These are phyloP conservation scores for Drosophila macrospina DNA, from an alignment of 2,888 invertebrate species.

Conservation along the genomic window DNA sequence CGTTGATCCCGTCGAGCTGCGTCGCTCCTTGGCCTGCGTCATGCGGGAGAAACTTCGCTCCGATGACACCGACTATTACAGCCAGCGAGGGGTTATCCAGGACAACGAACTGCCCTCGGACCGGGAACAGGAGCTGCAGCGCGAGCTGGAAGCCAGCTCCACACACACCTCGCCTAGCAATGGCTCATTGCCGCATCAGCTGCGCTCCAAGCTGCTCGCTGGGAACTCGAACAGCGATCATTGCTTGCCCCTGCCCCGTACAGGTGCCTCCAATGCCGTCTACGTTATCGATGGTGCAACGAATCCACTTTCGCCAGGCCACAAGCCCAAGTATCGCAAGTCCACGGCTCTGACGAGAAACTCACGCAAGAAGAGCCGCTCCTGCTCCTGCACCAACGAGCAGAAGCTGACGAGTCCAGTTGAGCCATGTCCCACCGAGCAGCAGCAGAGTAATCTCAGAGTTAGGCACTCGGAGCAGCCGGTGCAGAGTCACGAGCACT, in stretches of 20 bases:
- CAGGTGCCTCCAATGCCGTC: slow-evolving; percentile 46
- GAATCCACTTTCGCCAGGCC: slow-evolving; percentile 68
- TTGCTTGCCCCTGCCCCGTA: slow-evolving; percentile 59
- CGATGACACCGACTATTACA: slow-evolving; percentile 77
- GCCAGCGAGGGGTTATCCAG: slow-evolving; percentile 39
- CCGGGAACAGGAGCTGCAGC: slow-evolving; percentile 53
- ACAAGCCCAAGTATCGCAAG: slow-evolving; percentile 82
- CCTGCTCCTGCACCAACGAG: slow-evolving; percentile 71
- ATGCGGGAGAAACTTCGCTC: slow-evolving; percentile 81
- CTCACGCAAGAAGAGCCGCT: slow-evolving; percentile 66
- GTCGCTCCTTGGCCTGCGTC: slow-evolving; percentile 68
- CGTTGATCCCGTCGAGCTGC: slow-evolving; percentile 67
- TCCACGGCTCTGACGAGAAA: slow-evolving; percentile 61
- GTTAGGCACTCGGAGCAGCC: slow-evolving; percentile 34
- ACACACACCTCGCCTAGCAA: slow-evolving; percentile 61
- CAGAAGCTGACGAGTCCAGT: slow-evolving; percentile 40
- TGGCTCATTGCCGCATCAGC: slow-evolving; percentile 53
- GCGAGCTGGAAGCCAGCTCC: slow-evolving; percentile 51
- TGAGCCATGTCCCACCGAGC: slow-evolving; percentile 9
- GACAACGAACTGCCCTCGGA: slow-evolving; percentile 46
- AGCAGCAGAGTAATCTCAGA: slow-evolving; percentile 48
- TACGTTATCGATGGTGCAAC: slow-evolving; percentile 81
- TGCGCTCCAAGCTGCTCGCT: slow-evolving; percentile 59
- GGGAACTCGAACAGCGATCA: slow-evolving; percentile 62
- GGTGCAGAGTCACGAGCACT: slow-evolving; percentile 76